These are phyloP conservation scores for Octodon degus DNA, from an alignment of 2,113 vertebrate genomes.

Conservation along the genomic window DNA sequence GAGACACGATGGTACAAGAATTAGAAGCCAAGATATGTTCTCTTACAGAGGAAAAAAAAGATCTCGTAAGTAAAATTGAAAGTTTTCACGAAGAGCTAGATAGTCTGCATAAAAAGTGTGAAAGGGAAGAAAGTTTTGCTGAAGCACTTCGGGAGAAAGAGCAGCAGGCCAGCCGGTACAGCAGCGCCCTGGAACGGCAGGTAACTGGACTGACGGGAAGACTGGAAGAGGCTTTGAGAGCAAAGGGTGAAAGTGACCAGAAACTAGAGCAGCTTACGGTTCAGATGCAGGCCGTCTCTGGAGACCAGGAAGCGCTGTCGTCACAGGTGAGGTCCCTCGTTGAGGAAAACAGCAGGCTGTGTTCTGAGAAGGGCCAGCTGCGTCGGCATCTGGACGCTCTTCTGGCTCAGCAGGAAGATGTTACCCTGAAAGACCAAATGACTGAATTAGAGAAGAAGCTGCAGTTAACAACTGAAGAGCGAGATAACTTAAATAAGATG, in stretches of 20 bases:
- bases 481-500: conserved; percentile 78
- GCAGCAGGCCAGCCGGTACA: conserved; percentile 82
- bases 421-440: conserved; percentile 77
- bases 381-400: conserved; percentile 79
- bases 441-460: conserved; percentile 84
- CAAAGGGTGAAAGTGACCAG: conserved; percentile 79
- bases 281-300: conserved; percentile 83
- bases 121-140: conserved; percentile 76
- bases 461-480: conserved; percentile 79
- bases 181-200: conserved; percentile 84
- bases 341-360: conserved; percentile 86
- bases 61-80: conserved; percentile 83
- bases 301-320: conserved; percentile 85
- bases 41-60: conserved; percentile 85
- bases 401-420: conserved; percentile 79
- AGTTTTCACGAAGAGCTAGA: conserved; percentile 83
- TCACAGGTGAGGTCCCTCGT: conserved; percentile 78
- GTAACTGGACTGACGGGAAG: conserved; percentile 84
- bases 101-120: conserved; percentile 81
- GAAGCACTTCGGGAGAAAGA: conserved; percentile 84
- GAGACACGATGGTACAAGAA: conserved; percentile 86
- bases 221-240: conserved; percentile 82
- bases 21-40: conserved; percentile 84
- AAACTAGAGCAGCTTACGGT: conserved; percentile 81
- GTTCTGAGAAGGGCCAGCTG: conserved; percentile 81